These are phyloP conservation scores for Ephydatia muelleri DNA, from an alignment of 37 sponge, comb jelly and placozoan genomes.

Conservation along the genomic window DNA sequence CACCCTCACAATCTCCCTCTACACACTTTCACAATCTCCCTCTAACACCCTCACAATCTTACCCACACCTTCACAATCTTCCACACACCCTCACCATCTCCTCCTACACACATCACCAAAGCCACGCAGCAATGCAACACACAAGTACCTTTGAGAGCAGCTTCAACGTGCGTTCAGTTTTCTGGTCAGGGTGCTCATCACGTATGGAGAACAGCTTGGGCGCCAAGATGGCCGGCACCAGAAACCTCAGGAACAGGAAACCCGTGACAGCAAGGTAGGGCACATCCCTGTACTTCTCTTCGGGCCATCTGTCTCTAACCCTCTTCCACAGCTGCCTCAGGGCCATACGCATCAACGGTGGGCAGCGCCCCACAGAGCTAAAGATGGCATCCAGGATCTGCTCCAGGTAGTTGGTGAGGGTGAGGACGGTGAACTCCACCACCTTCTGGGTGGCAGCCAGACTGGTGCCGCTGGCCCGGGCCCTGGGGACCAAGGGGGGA, in stretches of 20 bases:
- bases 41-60: no score
- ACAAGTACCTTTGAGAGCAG: slow-evolving; percentile 84
- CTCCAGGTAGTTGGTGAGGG: slow-evolving; percentile 53
- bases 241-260: slow-evolving; percentile 93
- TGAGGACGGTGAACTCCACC: slow-evolving; percentile 44
- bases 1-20: no score
- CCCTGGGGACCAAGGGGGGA: background rate
- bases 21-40: no score
- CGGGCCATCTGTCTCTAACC: slow-evolving; percentile 52
- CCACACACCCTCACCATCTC: no score
- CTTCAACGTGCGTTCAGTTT: slow-evolving; percentile 89
- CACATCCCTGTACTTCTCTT: slow-evolving; percentile 49
- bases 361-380: slow-evolving; percentile 66
- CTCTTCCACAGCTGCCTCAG: slow-evolving; percentile 74
- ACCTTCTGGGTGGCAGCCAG: slow-evolving; percentile 23
- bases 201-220: slow-evolving; percentile 92
- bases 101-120: no score
- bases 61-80: no score
- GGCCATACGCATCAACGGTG: slow-evolving; percentile 62
- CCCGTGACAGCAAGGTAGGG: slow-evolving; percentile 84
- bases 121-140: no score
- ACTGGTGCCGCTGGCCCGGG: background rate
- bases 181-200: slow-evolving; percentile 84
- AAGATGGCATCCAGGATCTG: slow-evolving; percentile 65
- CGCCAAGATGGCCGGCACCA: slow-evolving; percentile 91